phyloP scores from a whole-genome alignment of 37 sponge, comb jelly and placozoan genomes.

The Cliona cf. orientalis region DNA sequence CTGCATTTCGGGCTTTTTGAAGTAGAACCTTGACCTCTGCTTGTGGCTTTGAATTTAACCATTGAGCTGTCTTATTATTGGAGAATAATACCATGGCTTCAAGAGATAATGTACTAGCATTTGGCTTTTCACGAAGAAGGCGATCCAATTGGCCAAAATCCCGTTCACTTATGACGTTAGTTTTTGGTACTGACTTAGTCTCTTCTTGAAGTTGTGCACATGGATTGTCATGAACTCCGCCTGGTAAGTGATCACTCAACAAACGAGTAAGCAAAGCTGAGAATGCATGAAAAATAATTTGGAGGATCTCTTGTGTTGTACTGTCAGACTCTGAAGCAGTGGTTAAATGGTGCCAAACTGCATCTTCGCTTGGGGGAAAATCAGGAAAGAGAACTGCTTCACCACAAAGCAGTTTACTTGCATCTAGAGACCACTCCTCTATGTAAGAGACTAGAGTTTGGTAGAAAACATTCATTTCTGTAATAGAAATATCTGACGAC shows the following conservation, averaged over 20 bases:
- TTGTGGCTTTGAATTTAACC: neutral
- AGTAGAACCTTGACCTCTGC: neutral
- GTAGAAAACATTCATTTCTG: slow-evolving; percentile 37
- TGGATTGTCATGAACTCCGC: neutral
- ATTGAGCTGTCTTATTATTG: neutral
- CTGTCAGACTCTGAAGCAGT: neutral
- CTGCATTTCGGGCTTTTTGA: neutral
- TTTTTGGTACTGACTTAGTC: slow-evolving; percentile 31
- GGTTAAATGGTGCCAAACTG: neutral
- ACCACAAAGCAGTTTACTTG: slow-evolving; percentile 1
- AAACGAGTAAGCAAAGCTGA: neutral
- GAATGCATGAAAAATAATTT: slow-evolving; percentile 1
- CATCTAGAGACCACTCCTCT: slow-evolving; percentile 30
- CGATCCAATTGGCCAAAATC: slow-evolving; percentile 47
- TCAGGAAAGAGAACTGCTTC: slow-evolving; percentile 28
- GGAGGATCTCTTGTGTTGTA: slow-evolving; percentile 7
- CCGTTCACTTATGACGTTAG: slow-evolving; percentile 43
- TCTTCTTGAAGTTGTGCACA: neutral
- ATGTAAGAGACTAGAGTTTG: neutral
- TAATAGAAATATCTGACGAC: slow-evolving; percentile 23
- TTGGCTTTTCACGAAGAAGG: slow-evolving; percentile 44
- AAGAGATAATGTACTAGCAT: neutral
- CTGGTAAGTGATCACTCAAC: slow-evolving; percentile 27
- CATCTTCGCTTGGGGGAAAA: slow-evolving; percentile 3
- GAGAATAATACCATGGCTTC: neutral